phyloP scores from a whole-genome alignment of 1,140 invertebrate species.

The Papilio aristodemus region DNA sequence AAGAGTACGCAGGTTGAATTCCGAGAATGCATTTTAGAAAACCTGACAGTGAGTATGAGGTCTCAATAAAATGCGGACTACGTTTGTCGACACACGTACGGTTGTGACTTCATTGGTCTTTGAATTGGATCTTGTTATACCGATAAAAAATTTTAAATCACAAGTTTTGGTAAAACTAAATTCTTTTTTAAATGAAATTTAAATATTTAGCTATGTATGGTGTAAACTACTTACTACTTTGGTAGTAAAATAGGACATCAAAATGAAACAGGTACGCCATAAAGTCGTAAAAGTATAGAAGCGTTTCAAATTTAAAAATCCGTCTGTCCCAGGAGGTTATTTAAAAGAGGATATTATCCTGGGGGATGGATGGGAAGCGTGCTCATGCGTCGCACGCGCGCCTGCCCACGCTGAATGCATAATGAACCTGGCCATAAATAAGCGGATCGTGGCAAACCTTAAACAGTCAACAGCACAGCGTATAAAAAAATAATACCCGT shows the following conservation, averaged over 20 bases:
- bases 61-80: conserved; percentile 10
- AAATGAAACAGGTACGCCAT: background rate
- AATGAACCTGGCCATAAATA: conserved; percentile 44
- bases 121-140: background rate
- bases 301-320: conserved; percentile 28
- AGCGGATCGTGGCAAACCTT: conserved; percentile 27
- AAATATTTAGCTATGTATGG: no score
- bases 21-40: conserved; percentile 31
- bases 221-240: no score
- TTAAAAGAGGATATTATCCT: conserved; percentile 27
- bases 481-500: conserved; percentile 1
- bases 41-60: conserved; percentile 21
- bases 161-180: background rate
- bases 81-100: background rate
- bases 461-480: background rate
- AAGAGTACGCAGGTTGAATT: background rate
- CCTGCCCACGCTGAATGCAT: conserved; percentile 42
- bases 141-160: background rate
- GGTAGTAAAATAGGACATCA: no score
- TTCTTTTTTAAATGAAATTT: no score
- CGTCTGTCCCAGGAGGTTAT: conserved; percentile 16
- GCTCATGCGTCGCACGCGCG: conserved; percentile 30
- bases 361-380: conserved; percentile 21
- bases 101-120: background rate
- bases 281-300: conserved; percentile 20